Conservation (phyloP, 1,140 invertebrate species). For the Protaetia brevitarsis region DNA sequence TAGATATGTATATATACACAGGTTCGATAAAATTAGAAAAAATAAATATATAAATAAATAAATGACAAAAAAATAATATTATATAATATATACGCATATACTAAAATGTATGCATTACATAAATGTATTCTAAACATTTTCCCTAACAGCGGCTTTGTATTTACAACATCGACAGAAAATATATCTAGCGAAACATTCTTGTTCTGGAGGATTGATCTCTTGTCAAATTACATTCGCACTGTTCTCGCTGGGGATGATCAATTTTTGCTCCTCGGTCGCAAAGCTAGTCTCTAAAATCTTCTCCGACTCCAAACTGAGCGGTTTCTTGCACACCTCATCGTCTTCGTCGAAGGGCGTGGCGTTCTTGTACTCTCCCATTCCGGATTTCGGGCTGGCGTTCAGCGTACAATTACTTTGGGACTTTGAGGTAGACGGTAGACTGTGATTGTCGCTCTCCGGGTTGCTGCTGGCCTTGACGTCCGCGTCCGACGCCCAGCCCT, state of each 20-base stretch:
- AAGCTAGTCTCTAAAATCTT: constrained; percentile 24
- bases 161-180: constrained; percentile 49
- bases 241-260: constrained; percentile 19
- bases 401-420: constrained; percentile 38
- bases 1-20: not conserved
- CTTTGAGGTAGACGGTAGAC: constrained; percentile 43
- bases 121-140: constrained; percentile 41
- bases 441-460: constrained; percentile 39
- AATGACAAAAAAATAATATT: constrained; percentile 16
- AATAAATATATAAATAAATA: constrained; percentile 17
- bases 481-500: constrained; percentile 43
- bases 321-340: constrained; percentile 7
- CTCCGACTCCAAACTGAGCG: constrained; percentile 11
- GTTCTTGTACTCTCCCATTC: constrained; percentile 23
- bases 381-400: constrained; percentile 30
- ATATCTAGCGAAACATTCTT: constrained; percentile 44
- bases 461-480: constrained; percentile 34
- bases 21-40: not conserved
- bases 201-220: constrained; percentile 41
- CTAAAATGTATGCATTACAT: constrained; percentile 17
- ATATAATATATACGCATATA: constrained; percentile 14
- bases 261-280: not conserved
- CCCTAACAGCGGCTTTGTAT: constrained; percentile 44
- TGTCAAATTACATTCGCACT: constrained; percentile 43
- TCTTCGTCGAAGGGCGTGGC: constrained; percentile 23